Percentiles rank a stretch among this genome's conserved stretches.
Conservation (phyloP, 1,140 invertebrate species). For the Meloidogyne chitwoodi region DNA sequence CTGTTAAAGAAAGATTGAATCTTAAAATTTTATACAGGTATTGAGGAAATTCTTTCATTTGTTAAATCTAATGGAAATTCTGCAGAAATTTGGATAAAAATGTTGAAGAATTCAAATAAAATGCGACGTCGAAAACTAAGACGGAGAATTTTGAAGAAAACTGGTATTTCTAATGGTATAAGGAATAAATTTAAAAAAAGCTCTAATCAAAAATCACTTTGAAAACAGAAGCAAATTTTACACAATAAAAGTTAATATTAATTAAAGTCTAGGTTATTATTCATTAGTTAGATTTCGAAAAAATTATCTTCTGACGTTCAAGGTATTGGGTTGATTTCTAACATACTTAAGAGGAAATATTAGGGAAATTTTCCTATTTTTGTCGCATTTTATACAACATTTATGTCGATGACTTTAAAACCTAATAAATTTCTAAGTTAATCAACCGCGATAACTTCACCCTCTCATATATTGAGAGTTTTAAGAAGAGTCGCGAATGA, state of each 20-base stretch:
- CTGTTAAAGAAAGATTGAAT: too few species aligned
- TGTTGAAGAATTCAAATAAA: conserved; percentile 38
- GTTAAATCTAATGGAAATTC: conserved; percentile 8
- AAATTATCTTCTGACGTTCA: too few species aligned
- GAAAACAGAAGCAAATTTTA: too few species aligned
- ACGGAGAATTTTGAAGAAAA: not conserved
- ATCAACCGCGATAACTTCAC: too few species aligned
- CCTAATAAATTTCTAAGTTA: too few species aligned
- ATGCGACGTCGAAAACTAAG: conserved; percentile 4
- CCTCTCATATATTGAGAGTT: not conserved
- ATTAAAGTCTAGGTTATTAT: not conserved
- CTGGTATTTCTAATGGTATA: not conserved
- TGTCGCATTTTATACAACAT: too few species aligned
- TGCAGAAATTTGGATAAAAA: conserved; percentile 11
- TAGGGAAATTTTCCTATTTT: too few species aligned
- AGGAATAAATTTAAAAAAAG: not conserved
- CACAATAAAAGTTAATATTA: not conserved
- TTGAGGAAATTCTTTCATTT: conserved; percentile 4
- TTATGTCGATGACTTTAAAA: too few species aligned
- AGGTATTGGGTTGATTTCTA: too few species aligned
- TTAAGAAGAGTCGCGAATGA: not conserved
- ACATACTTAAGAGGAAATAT: too few species aligned
- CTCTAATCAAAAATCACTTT: not conserved
- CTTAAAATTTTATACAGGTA: not conserved
- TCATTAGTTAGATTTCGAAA: too few species aligned